Evolutionary conservation across 2,888 invertebrate genomes (phyloP).

Genomic region (Hydraecia micacea): DNA sequence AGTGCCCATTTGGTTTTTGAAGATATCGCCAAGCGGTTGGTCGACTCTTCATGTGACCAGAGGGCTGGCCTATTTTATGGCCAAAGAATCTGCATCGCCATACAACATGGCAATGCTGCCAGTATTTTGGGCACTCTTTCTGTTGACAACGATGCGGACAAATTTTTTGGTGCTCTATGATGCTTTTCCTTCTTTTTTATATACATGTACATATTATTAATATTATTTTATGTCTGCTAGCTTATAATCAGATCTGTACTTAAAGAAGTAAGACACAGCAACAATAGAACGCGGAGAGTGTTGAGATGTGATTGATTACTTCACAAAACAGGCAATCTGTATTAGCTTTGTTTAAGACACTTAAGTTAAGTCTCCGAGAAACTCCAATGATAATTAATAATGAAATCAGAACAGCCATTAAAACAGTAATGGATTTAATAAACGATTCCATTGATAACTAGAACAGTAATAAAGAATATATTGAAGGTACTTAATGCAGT

Average conservation of each 20-base stretch:
- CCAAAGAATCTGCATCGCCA: too few species aligned
- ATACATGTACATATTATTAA: too few species aligned
- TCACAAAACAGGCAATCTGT: conserved; percentile 30
- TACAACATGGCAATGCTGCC: too few species aligned
- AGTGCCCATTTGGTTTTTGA: too few species aligned
- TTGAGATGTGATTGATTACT: conserved; percentile 48
- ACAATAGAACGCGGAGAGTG: conserved; percentile 26
- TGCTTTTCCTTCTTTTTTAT: too few species aligned
- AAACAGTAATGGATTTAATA: conserved; percentile 4
- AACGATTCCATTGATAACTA: neutral
- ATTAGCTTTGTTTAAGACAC: conserved; percentile 29
- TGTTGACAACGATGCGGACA: too few species aligned
- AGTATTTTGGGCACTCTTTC: too few species aligned
- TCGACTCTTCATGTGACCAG: too few species aligned
- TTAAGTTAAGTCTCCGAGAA: conserved; percentile 18
- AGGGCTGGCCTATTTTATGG: too few species aligned
- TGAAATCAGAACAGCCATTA: conserved; percentile 12
- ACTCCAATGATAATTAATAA: conserved; percentile 38
- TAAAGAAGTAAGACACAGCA: neutral
- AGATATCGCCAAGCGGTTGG: too few species aligned
- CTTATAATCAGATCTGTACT: neutral
- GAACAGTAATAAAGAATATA: neutral
- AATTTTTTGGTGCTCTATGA: too few species aligned
- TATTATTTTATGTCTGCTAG: too few species aligned
- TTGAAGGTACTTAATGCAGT: neutral